phyloP scores from a whole-genome alignment of 2,113 vertebrate species.

The Copsychus sechellarum region DNA sequence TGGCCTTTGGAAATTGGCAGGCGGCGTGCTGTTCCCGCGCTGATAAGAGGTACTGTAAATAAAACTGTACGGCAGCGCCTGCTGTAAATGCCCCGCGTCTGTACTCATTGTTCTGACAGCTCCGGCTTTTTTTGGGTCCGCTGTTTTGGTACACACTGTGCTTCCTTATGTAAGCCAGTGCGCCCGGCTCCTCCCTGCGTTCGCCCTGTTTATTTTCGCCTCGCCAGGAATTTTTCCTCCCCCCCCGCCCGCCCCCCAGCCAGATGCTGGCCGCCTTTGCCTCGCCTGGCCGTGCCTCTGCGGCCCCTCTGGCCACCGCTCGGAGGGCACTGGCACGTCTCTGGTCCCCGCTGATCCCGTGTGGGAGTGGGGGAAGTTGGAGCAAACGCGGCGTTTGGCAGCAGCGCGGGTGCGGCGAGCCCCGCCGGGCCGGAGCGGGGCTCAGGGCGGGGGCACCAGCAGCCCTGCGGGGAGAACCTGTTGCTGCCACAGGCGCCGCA shows the following conservation, averaged over 20 bases:
- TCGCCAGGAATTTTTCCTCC: conserved; percentile 71
- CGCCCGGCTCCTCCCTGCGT: conserved; percentile 85
- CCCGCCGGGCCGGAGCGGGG: too few species aligned
- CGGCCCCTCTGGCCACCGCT: background rate
- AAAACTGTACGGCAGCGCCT: conserved; percentile 90
- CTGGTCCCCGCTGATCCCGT: background rate
- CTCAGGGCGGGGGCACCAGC: background rate
- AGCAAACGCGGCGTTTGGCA: accelerated
- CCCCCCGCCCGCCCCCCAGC: background rate
- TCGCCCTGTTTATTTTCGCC: conserved; percentile 85
- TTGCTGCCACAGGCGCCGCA: background rate
- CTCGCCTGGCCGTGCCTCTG: background rate
- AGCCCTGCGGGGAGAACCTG: background rate
- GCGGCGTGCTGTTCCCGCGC: conserved; percentile 84
- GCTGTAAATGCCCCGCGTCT: conserved; percentile 84
- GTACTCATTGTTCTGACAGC: conserved; percentile 96
- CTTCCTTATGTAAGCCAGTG: conserved; percentile 91
- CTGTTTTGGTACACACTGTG: conserved; percentile 90
- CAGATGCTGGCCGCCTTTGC: background rate
- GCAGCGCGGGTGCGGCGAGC: accelerated
- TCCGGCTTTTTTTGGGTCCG: conserved; percentile 84
- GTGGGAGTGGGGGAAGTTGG: background rate
- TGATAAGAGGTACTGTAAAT: conserved; percentile 99
- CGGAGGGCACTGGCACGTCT: accelerated
- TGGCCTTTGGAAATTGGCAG: conserved; percentile 90